Base-by-base conservation (phyloP, 2,888 invertebrate species). In the Drosophila merina region DNA sequence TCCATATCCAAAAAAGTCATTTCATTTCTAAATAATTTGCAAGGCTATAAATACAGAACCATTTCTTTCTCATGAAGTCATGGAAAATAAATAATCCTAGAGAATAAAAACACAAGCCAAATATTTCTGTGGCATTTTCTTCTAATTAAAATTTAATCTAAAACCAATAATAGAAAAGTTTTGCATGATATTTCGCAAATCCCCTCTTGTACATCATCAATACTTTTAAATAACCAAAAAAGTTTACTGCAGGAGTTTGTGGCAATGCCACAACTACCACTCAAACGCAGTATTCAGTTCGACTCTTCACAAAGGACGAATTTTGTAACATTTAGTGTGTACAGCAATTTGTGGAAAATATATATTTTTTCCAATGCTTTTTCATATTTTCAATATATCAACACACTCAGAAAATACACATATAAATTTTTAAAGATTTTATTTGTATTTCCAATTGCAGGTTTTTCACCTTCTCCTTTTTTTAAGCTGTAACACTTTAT, bases 341-440 rank as follows among this genome's bases (percentile, higher is more conserved):
- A 36, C 54, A 12, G 20, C 38, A 67, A 45, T 67, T 64, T 52
- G 38, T 31, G 55, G 3, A 44, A 64, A 68, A 31, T 45, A 67
- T 20, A 20, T 45, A 67, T 45, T 54, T 67, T 54, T 54, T 68
- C 63, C 68, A 67, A 45, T 28, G 40, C 68, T 33, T 51, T 49
- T 50, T 26, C 36, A 14, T 50, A 28, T 31, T 28, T 49, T 49
- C n/a, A 20, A 36, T 36, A 63, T 26, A 20, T 26, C n/a, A 7
- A 6, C 31, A 44, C n/a, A n/a, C n/a, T 5, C n/a, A n/a, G 12
- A n/a, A 36, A 6, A 36, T 31, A 58, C 25, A 26, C n/a, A n/a
- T 8, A 31, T 26, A 33, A 38, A 30, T 67, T 25, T 67, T 68
- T 38, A 10, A 64, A 45, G 45, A 52, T 52, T 63, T 62, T 51